These are phyloP conservation scores for Epizoanthus ramosus DNA, from an alignment of 92 coral and sea anemone genomes.

Conservation along the genomic window DNA sequence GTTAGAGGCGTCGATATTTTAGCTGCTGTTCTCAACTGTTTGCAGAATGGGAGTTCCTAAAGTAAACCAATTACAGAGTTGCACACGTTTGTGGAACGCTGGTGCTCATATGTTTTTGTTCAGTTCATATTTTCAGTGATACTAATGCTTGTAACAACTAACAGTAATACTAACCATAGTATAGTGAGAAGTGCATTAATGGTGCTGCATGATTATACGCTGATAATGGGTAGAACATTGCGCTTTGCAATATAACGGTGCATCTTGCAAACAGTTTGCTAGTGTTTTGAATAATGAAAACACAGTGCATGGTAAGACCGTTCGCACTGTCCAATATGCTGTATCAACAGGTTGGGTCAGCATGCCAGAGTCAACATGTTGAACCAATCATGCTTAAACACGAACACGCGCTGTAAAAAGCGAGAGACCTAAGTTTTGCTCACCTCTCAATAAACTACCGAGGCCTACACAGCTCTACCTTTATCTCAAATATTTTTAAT, in stretches of 20 bases:
- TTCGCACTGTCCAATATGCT: background rate
- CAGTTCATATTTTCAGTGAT: background rate
- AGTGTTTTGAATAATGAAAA: background rate
- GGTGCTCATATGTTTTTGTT: background rate
- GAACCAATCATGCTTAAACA: background rate
- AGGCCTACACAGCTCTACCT: too few relatives aligned
- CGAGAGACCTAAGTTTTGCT: too few relatives aligned
- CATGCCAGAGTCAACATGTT: background rate
- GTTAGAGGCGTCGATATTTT: background rate
- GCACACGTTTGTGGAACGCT: background rate
- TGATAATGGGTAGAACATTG: background rate
- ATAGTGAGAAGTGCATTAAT: background rate
- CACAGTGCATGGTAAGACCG: too few relatives aligned
- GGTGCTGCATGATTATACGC: background rate
- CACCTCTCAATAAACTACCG: too few relatives aligned
- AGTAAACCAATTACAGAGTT: background rate
- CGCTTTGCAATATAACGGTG: slow-evolving; percentile 3
- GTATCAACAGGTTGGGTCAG: background rate
- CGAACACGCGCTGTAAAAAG: too few relatives aligned
- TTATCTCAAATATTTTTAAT: too few relatives aligned
- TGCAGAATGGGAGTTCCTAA: background rate
- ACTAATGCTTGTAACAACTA: background rate
- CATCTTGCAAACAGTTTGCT: background rate
- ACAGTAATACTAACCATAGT: background rate
- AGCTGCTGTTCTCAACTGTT: background rate